Base-by-base conservation (phyloP, 2,113 vertebrate species). In the Cinclus cinclus region DNA sequence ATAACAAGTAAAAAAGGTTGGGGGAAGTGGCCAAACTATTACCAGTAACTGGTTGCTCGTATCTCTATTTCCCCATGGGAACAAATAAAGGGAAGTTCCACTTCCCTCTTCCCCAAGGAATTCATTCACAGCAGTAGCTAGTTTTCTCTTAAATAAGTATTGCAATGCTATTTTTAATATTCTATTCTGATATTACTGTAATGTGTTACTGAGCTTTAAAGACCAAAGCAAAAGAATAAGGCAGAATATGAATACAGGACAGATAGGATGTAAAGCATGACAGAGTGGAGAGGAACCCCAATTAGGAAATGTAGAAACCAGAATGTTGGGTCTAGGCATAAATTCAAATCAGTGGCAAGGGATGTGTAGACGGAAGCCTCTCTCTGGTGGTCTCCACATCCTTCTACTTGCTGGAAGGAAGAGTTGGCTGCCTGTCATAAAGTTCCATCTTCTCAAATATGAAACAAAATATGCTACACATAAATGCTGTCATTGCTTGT, bases 51-150 rank as follows among this genome's bases (percentile, higher is more conserved):
- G 23, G n/a, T 35, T 62, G 73, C 55, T 74, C 4, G 0, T 62
- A n/a, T 42, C 44, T 70, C 44, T n/a, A 15, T 76, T 33, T 88
- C 53, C 44, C n/a, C 28, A n/a, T 37, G 65, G 58, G 67, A 96
- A 94, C 14, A 74, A 89, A 41, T 42, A 71, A 85, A 89, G 64
- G 41, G 78, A 95, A 93, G 89, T 83, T 75, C 67, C 49, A 62
- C 59, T 93, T 93, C 89, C 67, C 27, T 94, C 33, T 90, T 70
- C 71, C 35, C 33, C 41, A 69, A 33, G 63, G 50, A 37, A 70
- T 67, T 77, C 2, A 74, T 62, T 78, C 60, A 86, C 22, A 81
- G 42, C 35, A 86, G 44, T 30, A 65, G 50, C 7, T 6, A 1
- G 3, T 80, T 90, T 86, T 63, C 55, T 67, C 63, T 77, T 33